Evolutionary conservation across 1,140 invertebrate genomes (phyloP), one percentile per base, ranked within the genome.

Genomic region (Drosophila setifemur): DNA sequence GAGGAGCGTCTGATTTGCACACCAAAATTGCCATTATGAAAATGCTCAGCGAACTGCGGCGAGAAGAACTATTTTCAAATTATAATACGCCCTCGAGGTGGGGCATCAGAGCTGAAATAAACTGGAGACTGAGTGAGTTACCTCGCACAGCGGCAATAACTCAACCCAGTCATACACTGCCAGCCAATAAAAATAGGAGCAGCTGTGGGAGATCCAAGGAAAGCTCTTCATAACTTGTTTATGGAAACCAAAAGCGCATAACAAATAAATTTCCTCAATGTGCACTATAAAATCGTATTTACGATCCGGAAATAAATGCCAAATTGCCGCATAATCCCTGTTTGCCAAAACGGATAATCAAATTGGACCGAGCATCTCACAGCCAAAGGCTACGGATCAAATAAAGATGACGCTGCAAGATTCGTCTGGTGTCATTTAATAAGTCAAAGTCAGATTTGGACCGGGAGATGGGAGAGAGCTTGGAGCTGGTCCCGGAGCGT

Each of bases 11-110:
- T 25, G 73, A 83, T 70, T 83, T 70, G 58, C 70, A 70, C 49
- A 61, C 57, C 69, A 43, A 78, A 85, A 71, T 70, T 78, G 63
- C 66, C 73, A 83, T 83, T 73, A 85, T 78, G 70, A 48, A 42
- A 35, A 70, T 55, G 73, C 61, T 57, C 69, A 67, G 58, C 74
- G 70, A 83, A 45, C 42, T 73, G 69, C 58, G 77, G 61, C 37
- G 48, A 19, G 39, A 44, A 44, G 43, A 77, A 82, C 52, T 73
- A 70, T 29, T 69, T 55, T 37, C 49, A 57, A 71, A 70, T 49
- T 81, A 53, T 61, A 47, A 42, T 53, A 66, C 49, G 43, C 49
- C 45, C 50, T 45, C 39, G 49, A 40, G 75, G 31, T 33, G 37
- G 29, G 23, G 35, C 49, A 35, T 52, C 35, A 23, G 47, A 31